A percentile compares a stretch with the other conserved stretches of the same genome.
These are phyloP conservation scores for Hippocampus guttulatus DNA, from an alignment of 2,113 vertebrate species.

Conservation along the genomic window DNA sequence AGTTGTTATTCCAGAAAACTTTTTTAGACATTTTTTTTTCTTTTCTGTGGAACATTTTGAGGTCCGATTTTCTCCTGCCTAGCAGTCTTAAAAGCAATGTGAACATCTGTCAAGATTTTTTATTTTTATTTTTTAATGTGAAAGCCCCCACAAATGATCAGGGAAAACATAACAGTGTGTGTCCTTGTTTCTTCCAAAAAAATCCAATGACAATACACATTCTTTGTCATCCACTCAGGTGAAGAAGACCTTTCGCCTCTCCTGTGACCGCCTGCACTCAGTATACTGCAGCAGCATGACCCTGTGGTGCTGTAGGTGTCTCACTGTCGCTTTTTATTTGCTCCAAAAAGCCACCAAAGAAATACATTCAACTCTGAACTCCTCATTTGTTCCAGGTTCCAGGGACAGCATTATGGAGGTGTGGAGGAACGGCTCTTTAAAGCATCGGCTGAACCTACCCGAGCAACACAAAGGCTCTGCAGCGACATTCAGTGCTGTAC, in stretches of 20 bases:
- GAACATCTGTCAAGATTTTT: not conserved
- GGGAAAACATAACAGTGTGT: not conserved
- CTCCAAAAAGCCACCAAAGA: not conserved
- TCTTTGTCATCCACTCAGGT: constrained; percentile 42
- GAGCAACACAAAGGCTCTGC: constrained; percentile 48
- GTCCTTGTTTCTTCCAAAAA: not conserved
- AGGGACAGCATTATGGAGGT: constrained; percentile 73
- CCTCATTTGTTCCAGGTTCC: constrained; percentile 67
- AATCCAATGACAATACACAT: not conserved
- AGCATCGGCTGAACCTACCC: constrained; percentile 62
- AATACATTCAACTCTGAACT: not conserved
- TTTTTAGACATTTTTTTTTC: no score
- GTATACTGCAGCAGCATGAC: constrained; percentile 63
- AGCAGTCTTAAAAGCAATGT: no score
- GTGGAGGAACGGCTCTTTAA: constrained; percentile 63
- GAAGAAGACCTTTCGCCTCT: constrained; percentile 75
- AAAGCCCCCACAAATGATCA: not conserved
- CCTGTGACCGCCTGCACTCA: constrained; percentile 72
- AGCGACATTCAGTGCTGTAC: constrained; percentile 70
- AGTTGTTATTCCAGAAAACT: not conserved
- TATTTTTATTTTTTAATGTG: not conserved
- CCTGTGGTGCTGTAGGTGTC: constrained; percentile 91
- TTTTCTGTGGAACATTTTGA: no score
- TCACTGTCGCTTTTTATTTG: not conserved
- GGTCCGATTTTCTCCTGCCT: no score